Base-by-base conservation (phyloP, 2,888 invertebrate genomes). In the Eupithecia inturbata region DNA sequence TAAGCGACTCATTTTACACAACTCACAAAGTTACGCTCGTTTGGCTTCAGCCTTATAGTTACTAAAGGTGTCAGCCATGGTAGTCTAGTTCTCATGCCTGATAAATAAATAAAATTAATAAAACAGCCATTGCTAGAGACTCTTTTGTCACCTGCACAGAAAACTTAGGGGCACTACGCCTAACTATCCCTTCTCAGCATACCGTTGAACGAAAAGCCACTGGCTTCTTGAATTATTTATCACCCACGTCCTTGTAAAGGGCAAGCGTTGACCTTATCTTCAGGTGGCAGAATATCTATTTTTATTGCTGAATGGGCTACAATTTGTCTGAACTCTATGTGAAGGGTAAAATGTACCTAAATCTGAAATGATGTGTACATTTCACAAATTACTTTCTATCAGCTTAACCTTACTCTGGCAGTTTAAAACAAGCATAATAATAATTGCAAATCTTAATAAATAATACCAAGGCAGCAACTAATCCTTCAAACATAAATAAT, bases 181-280 rank as follows among this genome's bases (percentile, higher is more conserved):
- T 12, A 57, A 57, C 57, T 57, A 57, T 57, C 57, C 26, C 14
- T 57, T 57, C 26, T 57, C 53, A 26, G 57, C 26, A 22, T n/a
- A n/a, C n/a, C n/a, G n/a, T 53, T 53, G 22, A 22, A 12, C 1
- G 14, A 26, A 57, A 57, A 12, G 26, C 26, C 57, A 26, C 57
- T 14, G 12, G 10, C 63, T 64, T 64, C 63, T 64, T 36, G 36
- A 64, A 36, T 36, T 64, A 64, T 36, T 36, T n/a, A n/a, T n/a
- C n/a, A 62, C 19, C 26, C 41, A 31, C 67, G 57, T 64, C 64
- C 67, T 70, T 67, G 67, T 45, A 71, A 71, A 71, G 71, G 71
- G 71, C 69, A 68, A 68, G 68, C 60, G 22, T 63, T 71, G 71
- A 71, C 68, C 63, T 71, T 71, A 73, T 62, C 62, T 73, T 62